Conservation (phyloP, 2,113 vertebrate genomes). For the Sorex araneus region DNA sequence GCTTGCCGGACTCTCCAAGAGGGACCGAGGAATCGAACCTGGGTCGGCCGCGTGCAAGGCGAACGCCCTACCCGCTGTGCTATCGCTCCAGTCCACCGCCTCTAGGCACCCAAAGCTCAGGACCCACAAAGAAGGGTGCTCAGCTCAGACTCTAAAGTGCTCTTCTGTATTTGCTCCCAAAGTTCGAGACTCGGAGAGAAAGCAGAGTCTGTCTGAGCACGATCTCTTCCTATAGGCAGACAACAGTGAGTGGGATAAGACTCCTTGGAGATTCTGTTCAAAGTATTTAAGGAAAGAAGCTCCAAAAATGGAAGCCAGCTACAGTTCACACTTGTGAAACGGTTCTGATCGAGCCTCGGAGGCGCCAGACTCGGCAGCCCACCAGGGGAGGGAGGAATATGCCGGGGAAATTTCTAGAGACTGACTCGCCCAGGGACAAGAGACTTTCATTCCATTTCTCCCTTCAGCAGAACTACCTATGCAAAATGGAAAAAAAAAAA, state of each 20-base stretch:
- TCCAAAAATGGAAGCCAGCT: constrained; percentile 70
- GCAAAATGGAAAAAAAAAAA: background rate
- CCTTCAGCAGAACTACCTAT: background rate
- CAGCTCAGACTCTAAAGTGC: background rate
- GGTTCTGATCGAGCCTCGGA: constrained; percentile 71
- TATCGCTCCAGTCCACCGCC: too few species aligned
- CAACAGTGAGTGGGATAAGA: constrained; percentile 10
- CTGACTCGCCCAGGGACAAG: constrained; percentile 14
- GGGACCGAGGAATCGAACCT: too few species aligned
- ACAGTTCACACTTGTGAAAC: constrained; percentile 75
- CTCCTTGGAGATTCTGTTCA: constrained; percentile 58
- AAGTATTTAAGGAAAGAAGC: constrained; percentile 73
- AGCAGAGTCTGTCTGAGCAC: background rate
- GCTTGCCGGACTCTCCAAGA: too few species aligned
- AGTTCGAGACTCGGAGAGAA: background rate
- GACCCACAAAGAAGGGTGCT: background rate
- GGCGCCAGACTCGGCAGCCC: constrained; percentile 67
- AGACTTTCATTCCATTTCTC: background rate
- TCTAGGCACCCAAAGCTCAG: background rate
- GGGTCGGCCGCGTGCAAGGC: too few species aligned
- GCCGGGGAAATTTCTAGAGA: constrained; percentile 55
- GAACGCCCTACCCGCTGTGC: too few species aligned
- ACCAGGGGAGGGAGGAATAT: constrained; percentile 62
- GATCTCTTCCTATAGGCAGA: constrained; percentile 51
- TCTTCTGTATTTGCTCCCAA: background rate